Percentiles rank a stretch among this genome's conserved stretches.
These are phyloP conservation scores for Heptranchias perlo DNA, from an alignment of 2,113 vertebrate genomes.

Conservation along the genomic window DNA sequence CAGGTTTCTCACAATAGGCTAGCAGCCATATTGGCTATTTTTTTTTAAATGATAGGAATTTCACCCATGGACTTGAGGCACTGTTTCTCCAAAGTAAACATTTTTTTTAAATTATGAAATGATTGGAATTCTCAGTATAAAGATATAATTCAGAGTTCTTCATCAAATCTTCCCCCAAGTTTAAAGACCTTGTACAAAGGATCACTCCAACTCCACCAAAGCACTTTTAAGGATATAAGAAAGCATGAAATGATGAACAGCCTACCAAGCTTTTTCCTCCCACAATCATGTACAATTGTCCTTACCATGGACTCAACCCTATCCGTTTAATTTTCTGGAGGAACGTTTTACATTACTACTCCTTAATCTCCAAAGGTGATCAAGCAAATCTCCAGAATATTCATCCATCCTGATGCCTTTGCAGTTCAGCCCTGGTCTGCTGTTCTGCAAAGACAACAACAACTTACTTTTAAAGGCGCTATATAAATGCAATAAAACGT, in stretches of 20 bases:
- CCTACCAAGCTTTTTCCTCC: background rate
- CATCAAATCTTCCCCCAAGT: background rate
- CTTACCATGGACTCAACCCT: background rate
- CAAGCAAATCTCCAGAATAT: background rate
- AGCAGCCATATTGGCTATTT: background rate
- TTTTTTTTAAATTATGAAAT: background rate
- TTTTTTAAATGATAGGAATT: background rate
- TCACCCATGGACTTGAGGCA: background rate
- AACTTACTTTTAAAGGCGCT: too few relatives aligned
- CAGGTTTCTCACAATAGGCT: background rate
- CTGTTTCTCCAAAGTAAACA: background rate
- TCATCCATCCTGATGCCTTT: background rate
- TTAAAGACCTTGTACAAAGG: background rate
- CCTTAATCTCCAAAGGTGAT: background rate
- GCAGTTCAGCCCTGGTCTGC: too few relatives aligned
- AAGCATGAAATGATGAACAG: background rate
- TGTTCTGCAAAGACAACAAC: too few relatives aligned
- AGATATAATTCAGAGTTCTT: background rate
- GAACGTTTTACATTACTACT: background rate
- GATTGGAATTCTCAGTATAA: background rate
- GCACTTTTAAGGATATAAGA: background rate
- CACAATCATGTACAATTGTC: background rate
- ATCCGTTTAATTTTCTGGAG: background rate
- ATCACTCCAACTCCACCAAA: background rate
- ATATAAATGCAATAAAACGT: too few relatives aligned